Conservation (phyloP, 2,888 invertebrate genomes). For the Lycocerus yunnanus region DNA sequence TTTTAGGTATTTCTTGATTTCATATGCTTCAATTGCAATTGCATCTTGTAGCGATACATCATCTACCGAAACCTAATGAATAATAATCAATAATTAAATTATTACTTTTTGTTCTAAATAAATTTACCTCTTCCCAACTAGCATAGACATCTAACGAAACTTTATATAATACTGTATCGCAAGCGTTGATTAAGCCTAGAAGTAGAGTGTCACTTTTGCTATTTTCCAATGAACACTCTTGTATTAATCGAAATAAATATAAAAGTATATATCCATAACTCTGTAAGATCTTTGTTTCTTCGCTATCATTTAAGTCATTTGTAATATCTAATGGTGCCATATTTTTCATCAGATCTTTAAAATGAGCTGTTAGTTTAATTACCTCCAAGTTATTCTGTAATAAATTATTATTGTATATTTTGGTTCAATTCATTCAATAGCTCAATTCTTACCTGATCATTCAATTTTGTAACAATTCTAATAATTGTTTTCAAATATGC, state of each 20-base stretch:
- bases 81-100: neutral
- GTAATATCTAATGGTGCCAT: conserved; percentile 40
- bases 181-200: conserved; percentile 38
- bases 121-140: conserved; percentile 51
- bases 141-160: conserved; percentile 49
- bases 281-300: conserved; percentile 37
- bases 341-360: conserved; percentile 37
- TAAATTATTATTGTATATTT: neutral
- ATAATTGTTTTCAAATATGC: conserved; percentile 29
- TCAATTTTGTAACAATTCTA: neutral
- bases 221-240: conserved; percentile 31
- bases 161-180: conserved; percentile 40
- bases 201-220: conserved; percentile 37
- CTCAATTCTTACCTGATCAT: neutral
- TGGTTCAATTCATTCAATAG: no score
- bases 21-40: conserved; percentile 46
- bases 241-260: conserved; percentile 44
- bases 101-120: neutral
- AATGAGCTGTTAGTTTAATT: conserved; percentile 24
- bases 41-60: conserved; percentile 44
- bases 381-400: neutral
- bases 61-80: conserved; percentile 36
- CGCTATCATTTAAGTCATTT: conserved; percentile 38
- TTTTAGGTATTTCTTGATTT: conserved; percentile 45
- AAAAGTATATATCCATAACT: conserved; percentile 46